phyloP scores from a whole-genome alignment of 2,797 vertebrate species.

The Neosilurus mollespiculum region DNA sequence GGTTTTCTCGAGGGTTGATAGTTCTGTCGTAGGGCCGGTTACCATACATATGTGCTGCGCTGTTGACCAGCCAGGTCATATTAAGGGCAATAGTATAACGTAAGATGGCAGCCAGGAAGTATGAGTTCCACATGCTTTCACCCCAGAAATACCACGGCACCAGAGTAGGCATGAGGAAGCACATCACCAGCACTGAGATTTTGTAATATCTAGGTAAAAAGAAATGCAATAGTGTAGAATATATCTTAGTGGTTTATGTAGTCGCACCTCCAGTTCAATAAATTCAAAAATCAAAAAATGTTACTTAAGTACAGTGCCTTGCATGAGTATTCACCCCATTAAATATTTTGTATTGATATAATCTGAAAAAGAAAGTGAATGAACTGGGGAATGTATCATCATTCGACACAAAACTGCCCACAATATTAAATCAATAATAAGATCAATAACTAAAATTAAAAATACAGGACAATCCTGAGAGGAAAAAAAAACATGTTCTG shows the following conservation, averaged over 20 bases:
- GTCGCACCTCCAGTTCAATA: not conserved
- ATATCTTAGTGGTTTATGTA: too few species aligned
- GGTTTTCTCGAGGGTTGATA: conserved; percentile 78
- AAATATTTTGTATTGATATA: not conserved
- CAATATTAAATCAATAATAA: not conserved
- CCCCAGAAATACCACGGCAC: conserved; percentile 80
- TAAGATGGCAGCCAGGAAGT: conserved; percentile 77
- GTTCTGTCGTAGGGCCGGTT: conserved; percentile 75
- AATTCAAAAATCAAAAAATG: not conserved
- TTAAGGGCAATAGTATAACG: conserved; percentile 78
- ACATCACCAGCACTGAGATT: conserved; percentile 75
- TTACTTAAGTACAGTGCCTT: not conserved
- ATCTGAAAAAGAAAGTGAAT: not conserved
- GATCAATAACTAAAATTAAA: not conserved
- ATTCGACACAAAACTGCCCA: not conserved
- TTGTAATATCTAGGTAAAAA: conserved; percentile 70
- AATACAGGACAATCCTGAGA: not conserved
- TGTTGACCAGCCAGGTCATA: conserved; percentile 79
- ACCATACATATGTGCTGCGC: conserved; percentile 78
- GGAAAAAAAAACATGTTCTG: not conserved
- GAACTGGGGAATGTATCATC: not conserved
- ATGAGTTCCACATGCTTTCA: conserved; percentile 79
- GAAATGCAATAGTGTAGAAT: not conserved
- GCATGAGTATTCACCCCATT: not conserved
- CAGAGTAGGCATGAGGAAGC: conserved; percentile 74